phyloP scores from a whole-genome alignment of 2,113 vertebrate species.

The Eublepharis macularius region DNA sequence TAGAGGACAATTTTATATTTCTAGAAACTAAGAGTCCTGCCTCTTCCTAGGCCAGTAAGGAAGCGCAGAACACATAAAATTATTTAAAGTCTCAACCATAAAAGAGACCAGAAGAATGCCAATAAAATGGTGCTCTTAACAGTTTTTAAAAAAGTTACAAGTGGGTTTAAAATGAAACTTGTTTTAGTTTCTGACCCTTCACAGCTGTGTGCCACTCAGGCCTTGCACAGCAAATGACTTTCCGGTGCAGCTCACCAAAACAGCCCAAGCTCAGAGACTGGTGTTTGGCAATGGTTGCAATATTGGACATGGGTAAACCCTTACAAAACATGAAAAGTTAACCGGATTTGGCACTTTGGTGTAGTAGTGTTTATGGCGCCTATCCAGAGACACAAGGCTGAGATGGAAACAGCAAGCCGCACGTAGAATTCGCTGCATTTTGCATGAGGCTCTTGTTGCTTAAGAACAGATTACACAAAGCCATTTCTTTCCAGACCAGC shows the following conservation, averaged over 20 bases:
- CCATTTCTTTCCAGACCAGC: too few species aligned
- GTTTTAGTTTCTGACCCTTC: background rate
- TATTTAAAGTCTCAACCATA: background rate
- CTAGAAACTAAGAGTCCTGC: background rate
- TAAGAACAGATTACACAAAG: background rate
- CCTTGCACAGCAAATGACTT: background rate
- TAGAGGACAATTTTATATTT: background rate
- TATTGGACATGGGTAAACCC: background rate
- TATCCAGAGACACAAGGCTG: background rate
- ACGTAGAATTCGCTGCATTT: accelerated
- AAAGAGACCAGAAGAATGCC: background rate
- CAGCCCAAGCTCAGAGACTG: background rate
- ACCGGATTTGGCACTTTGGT: too few species aligned
- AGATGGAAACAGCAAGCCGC: background rate
- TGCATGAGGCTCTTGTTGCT: background rate
- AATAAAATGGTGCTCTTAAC: background rate
- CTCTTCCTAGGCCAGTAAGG: accelerated
- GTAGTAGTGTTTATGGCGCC: background rate
- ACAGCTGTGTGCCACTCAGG: background rate
- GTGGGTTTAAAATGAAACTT: background rate
- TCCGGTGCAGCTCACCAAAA: background rate
- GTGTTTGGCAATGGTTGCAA: background rate
- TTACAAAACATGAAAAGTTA: background rate
- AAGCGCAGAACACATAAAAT: background rate
- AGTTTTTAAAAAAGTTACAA: background rate